Base-by-base conservation (phyloP, 2,113 vertebrate genomes). In the rabbit (Oryctolagus cuniculus) region DNA sequence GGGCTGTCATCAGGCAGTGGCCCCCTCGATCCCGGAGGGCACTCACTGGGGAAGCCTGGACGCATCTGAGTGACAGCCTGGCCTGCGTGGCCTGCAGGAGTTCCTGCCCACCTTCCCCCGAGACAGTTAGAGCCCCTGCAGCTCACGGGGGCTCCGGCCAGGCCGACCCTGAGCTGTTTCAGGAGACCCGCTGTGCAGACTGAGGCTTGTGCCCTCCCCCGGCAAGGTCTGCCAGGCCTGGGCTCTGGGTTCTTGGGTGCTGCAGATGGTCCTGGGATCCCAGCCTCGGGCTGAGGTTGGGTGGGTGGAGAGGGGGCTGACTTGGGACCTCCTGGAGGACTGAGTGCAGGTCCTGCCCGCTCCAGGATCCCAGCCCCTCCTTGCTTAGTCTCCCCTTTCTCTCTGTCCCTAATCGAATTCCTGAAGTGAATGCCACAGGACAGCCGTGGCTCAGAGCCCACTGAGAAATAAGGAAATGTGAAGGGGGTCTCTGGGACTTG, bases 251-350 rank as follows among this genome's bases (percentile, higher is more conserved):
- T 15, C 29, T 31, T 78, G 24, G 11, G 4, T 13, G 3, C 11
- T 0, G 0, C 19, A 49, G 69, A 51, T 9, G 10, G 16, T 25
- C 36, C 2, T 1, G 0, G 27, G 7, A 4, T 36, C 61, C 70
- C 15, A 16, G 12, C 21, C 36, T 67, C 21, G 66, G 74, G 10
- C 63, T 73, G 63, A 80, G n/a, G 11, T 61, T 34, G 79, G 29
- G 22, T 27, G 51, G 34, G n/a, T 29, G 63, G 49, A 31, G 10
- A 0, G 24, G 10, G 31, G 38, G 16, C n/a, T 2, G 0, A 16
- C 31, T 58, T 15, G 63, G 86, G 22, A 5, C 0, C 6, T 19
- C 49, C 38, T 27, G 69, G 15, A 66, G 49, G 29, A 22, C 58
- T 24, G 1, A 38, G 75, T 2, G n/a, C 4, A 4, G 24, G 7